A percentile compares a stretch with the other conserved stretches of the same genome.
These are phyloP conservation scores for Oxytorus armatus DNA, from an alignment of 2,888 invertebrate species.

Conservation along the genomic window DNA sequence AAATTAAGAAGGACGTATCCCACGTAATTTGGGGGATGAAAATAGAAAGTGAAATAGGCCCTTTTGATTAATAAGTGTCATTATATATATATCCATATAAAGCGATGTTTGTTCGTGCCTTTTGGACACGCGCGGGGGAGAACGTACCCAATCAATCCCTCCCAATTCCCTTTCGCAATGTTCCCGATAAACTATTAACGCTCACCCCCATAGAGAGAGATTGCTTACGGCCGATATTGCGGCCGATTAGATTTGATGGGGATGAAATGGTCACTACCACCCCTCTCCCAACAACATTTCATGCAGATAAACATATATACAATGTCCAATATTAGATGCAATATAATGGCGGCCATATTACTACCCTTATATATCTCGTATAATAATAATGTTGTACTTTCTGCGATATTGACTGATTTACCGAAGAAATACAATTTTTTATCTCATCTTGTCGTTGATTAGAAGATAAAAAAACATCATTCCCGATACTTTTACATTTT, in stretches of 20 bases:
- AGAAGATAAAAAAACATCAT: background rate
- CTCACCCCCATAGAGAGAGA: background rate
- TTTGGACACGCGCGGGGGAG: background rate
- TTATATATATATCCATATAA: too few species aligned
- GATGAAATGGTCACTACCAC: slow-evolving; percentile 28
- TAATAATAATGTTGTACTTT: slow-evolving; percentile 9
- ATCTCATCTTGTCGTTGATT: background rate
- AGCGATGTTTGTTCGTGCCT: background rate
- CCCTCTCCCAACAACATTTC: slow-evolving; percentile 15
- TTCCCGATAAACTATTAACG: slow-evolving; percentile 58
- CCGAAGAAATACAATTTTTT: slow-evolving; percentile 5
- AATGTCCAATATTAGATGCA: background rate
- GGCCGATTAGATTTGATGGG: slow-evolving; percentile 34
- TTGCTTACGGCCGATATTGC: slow-evolving; percentile 16
- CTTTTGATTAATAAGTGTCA: too few species aligned
- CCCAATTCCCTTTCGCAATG: slow-evolving; percentile 52
- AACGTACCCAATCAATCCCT: slow-evolving; percentile 40
- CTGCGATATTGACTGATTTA: background rate
- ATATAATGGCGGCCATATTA: slow-evolving; percentile 22
- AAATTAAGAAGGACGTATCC: too few species aligned
- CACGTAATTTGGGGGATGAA: too few species aligned
- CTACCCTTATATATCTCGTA: slow-evolving; percentile 11
- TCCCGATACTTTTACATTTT: too few species aligned
- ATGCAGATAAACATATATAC: background rate
- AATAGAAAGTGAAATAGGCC: background rate